Base-by-base conservation (phyloP, 2,888 invertebrate species). In the Drepana falcataria region DNA sequence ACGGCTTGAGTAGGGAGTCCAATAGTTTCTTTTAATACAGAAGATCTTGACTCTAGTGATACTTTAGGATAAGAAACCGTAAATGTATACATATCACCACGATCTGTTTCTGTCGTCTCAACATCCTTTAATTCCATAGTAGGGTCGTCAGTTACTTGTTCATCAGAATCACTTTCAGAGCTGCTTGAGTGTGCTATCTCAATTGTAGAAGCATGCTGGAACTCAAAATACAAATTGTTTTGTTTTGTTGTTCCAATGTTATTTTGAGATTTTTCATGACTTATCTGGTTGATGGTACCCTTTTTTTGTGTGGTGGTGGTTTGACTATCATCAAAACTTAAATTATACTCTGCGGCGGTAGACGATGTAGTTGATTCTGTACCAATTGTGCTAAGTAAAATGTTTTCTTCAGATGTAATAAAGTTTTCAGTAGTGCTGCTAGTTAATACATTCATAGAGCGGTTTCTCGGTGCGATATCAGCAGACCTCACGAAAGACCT, bases 41-140 rank as follows among this genome's bases (percentile, higher is more conserved):
- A 75, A 4, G 82, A 77, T 57, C 75, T 71, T 6, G 82, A 68
- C 61, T 81, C 74, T 57, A 81, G 60, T 48, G 60, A 48, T 56
- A 68, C 64, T 54, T 59, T 62, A 9, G 65, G 58, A 4, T 70
- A 56, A 7, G 69, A 60, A 9, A 71, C 57, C 0, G 64, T 59
- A 21, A 71, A 59, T 2, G 62, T 71, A 53, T 73, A 64, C 34
- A 63, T 48, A 53, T 80, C 73, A 53, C 66, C 71, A 35, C 64
- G 68, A 54, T 9, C 61, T 9, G 53, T 54, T 53, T 56, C 53
- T 48, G 51, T 55, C 4, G 53, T 55, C 49, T 69, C 63, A 35
- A 63, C 64, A 51, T 52, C 66, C 40, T 51, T 62, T 35, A 52
- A 54, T 21, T 53, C 41, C 48, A 51, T 60, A 53, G 47, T 55